Evolutionary conservation across 2,797 vertebrate genomes (phyloP).

Genomic region (Syngnathus acus): DNA sequence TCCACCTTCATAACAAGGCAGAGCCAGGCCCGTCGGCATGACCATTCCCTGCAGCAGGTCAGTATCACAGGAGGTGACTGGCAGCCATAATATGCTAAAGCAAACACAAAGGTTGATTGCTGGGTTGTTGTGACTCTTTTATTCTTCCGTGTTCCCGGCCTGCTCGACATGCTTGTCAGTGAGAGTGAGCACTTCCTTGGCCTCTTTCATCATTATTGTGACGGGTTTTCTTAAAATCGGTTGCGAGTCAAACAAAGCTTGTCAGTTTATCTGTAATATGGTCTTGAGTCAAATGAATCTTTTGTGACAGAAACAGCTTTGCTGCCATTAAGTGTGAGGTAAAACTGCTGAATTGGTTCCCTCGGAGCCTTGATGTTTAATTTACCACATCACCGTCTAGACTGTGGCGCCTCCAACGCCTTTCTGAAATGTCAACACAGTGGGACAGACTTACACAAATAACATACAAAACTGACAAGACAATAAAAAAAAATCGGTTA

Average conservation of each 20-base stretch:
- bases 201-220: conserved; percentile 14
- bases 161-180: conserved; percentile 8
- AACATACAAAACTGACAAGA: background rate
- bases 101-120: background rate
- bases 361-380: conserved; percentile 55
- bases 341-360: conserved; percentile 43
- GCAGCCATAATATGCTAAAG: background rate
- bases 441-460: background rate
- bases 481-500: background rate
- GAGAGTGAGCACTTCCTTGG: conserved; percentile 6
- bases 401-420: conserved; percentile 18
- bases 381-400: conserved; percentile 51
- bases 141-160: background rate
- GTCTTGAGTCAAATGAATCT: conserved; percentile 29
- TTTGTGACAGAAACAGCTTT: conserved; percentile 31
- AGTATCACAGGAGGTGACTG: conserved; percentile 30
- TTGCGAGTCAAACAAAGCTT: conserved; percentile 40
- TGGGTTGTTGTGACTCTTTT: background rate
- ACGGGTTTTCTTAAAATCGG: conserved; percentile 18
- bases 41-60: conserved; percentile 82
- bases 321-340: conserved; percentile 32
- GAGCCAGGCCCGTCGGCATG: conserved; percentile 80
- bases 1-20: conserved; percentile 86
- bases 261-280: conserved; percentile 38
- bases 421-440: background rate